These are phyloP conservation scores for Apteryx mantelli DNA, from an alignment of 2,113 vertebrate species.

Conservation along the genomic window DNA sequence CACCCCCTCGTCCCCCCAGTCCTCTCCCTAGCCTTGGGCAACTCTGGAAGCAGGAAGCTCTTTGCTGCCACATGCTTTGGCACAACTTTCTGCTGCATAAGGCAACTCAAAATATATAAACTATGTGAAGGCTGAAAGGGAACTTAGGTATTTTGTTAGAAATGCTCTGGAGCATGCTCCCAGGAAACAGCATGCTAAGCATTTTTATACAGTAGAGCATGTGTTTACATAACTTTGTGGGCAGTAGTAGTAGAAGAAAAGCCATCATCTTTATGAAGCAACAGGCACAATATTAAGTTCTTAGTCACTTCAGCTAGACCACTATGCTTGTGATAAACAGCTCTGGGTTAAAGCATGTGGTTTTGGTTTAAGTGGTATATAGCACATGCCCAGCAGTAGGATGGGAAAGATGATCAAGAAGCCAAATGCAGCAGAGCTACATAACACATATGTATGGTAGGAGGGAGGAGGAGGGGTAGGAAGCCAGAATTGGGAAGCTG, in stretches of 20 bases:
- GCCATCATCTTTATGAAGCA: background rate
- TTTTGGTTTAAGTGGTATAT: background rate
- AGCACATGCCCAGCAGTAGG: background rate
- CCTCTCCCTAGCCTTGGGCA: background rate
- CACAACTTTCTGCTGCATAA: background rate
- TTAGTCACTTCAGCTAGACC: accelerated
- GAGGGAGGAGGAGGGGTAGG: background rate
- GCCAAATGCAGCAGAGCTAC: background rate
- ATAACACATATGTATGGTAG: background rate
- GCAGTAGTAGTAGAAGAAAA: background rate
- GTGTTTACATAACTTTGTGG: accelerated
- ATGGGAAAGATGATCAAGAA: accelerated
- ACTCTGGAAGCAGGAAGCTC: background rate
- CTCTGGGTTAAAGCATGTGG: no score
- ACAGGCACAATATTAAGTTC: background rate
- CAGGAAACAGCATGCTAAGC: background rate
- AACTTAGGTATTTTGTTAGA: background rate
- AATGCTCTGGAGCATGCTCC: background rate
- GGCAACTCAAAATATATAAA: background rate
- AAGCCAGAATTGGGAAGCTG: background rate
- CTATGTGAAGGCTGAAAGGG: background rate
- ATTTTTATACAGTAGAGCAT: background rate
- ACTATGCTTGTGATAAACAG: background rate
- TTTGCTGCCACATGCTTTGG: background rate
- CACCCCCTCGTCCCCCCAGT: no score